These are phyloP conservation scores for Tenualosa ilisha DNA, from an alignment of 2,797 vertebrate species.

Conservation along the genomic window DNA sequence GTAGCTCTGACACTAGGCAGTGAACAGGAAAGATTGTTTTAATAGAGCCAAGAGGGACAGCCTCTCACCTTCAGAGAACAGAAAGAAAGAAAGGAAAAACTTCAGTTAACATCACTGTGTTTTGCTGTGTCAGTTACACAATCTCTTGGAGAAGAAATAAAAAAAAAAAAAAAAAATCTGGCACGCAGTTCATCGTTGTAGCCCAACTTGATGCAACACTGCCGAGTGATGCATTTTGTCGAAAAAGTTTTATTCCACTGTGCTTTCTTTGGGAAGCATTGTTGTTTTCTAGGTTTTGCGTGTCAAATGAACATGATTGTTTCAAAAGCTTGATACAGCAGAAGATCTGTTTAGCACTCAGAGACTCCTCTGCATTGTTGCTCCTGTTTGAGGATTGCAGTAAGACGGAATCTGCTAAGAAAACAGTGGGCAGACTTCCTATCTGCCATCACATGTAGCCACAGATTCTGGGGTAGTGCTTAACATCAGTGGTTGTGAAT, in stretches of 20 bases:
- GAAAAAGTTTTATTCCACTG: neutral
- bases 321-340: neutral
- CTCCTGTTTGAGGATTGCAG: neutral
- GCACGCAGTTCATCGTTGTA: neutral
- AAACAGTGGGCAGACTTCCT: neutral
- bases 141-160: neutral
- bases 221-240: neutral
- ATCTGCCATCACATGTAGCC: neutral
- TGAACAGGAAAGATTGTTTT: neutral
- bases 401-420: neutral
- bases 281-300: neutral
- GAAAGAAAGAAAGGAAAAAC: neutral
- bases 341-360: neutral
- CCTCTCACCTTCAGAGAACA: neutral
- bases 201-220: neutral
- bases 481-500: neutral
- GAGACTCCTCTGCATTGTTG: neutral
- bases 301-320: neutral
- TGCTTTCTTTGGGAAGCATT: neutral
- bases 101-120: neutral
- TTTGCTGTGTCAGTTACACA: neutral
- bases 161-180: neutral
- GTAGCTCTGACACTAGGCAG: neutral
- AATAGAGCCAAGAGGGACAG: constrained; percentile 8
- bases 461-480: neutral